Base-by-base conservation (phyloP, 2,113 vertebrate species). In the Antechinus flavipes region DNA sequence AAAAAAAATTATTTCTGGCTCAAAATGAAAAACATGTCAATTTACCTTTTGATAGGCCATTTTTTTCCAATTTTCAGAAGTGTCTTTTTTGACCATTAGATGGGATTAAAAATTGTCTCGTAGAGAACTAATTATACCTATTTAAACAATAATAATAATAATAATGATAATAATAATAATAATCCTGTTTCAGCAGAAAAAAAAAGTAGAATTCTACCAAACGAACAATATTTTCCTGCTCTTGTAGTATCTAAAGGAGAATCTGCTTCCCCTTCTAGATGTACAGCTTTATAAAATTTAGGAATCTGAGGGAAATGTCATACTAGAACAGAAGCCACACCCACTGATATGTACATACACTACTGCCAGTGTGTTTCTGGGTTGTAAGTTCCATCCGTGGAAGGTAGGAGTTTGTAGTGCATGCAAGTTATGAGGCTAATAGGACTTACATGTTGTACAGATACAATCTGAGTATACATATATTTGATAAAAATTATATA, bases 401-500 rank as follows among this genome's bases (percentile, higher is more conserved):
- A 95, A 94, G 94, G 95, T 96, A 95, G 96, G 97, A 97, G 96
- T 97, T 55, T 54, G 95, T 56, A 97, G 91, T 94, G 97, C 98
- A 98, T 97, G 98, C 61, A 68, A 97, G 97, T 95, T 96, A 96
- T 47, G 96, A 98, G 97, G 93, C 97, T 94, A 27, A 54, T 93
- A 97, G 96, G 93, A 97, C 98, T 98, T 98, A 97, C 97, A 97
- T 97, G 97, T 91, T 98, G 98, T 99, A 98, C 98, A 98, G 98
- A 98, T 97, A 96, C 93, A 97, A 93, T 98, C 98, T 98, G 98
- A 98, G 98, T 98, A 98, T 97, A 98, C 98, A 95, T 98, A 92
- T 90, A 98, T 98, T 98, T 99, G 98, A 98, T 98, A 98, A 98
- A 98, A 98, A 98, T 93, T 96, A 97, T 56, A 93, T 96, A 98